Base-by-base conservation (phyloP, 2,888 invertebrate species). In the Leistus spinibarbis region DNA sequence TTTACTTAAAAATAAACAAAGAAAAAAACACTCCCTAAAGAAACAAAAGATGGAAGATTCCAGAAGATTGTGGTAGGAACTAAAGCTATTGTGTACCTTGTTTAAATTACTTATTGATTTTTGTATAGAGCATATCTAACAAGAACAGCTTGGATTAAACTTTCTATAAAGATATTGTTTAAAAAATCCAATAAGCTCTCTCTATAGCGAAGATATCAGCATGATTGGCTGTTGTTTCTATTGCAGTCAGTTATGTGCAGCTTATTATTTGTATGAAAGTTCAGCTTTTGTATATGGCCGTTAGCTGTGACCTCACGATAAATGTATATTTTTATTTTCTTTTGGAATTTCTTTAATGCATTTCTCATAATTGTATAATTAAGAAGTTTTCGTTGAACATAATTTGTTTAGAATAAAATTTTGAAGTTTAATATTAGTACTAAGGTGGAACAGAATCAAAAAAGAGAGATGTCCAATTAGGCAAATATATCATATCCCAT, bases 31-130 rank as follows among this genome's bases (percentile, higher is more conserved):
- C n/a, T n/a, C n/a, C n/a, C n/a, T n/a, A n/a, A n/a, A n/a, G 0
- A 27, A 27, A 27, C 27, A 9, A 40, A 40, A 60, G 7, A 22
- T 17, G 19, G 9, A 16, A 60, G 60, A 60, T 60, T 60, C 60
- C 19, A 16, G 60, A 1, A 19, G 22, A 60, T 60, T 17, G 17
- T 60, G 20, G 19, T 9, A 7, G 19, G 60, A 20, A 60, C 60
- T 60, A 60, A 54, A 60, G 22, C 20, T 20, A 60, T 17, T 60
- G 60, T 60, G 60, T 60, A 60, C 60, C 17, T 60, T 60, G 60
- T 60, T 19, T 60, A 40, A 40, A 40, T 40, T 40, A 20, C 60
- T 17, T 60, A 60, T 60, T 60, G 60, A 60, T 60, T 60, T 60
- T 60, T 40, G 40, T 40, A 2, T 60, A 4, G 19, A 60, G 60